Conservation (phyloP, 2,888 invertebrate species). For the Orgyia antiqua region DNA sequence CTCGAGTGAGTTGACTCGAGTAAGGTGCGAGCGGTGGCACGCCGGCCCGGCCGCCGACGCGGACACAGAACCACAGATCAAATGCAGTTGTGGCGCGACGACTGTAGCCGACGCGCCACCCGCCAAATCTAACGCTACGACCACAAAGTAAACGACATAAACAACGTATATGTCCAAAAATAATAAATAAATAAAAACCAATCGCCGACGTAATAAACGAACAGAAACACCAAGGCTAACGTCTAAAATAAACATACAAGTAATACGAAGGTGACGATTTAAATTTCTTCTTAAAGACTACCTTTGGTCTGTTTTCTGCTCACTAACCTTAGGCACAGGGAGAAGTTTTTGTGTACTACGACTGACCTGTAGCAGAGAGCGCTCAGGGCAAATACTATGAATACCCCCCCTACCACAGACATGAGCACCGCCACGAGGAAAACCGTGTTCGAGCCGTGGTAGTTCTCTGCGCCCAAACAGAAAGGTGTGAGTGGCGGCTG, state of each 20-base stretch:
- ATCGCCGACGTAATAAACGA: constrained; percentile 67
- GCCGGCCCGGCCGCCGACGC: constrained; percentile 51
- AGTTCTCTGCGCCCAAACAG: constrained; percentile 89
- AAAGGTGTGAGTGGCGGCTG: constrained; percentile 52
- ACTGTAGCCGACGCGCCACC: constrained; percentile 59
- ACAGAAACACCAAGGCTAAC: constrained; percentile 76
- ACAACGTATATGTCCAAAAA: constrained; percentile 24
- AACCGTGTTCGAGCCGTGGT: constrained; percentile 98
- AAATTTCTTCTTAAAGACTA: constrained; percentile 80
- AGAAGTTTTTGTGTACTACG: constrained; percentile 99
- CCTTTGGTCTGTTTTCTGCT: constrained; percentile 89
- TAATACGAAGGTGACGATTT: constrained; percentile 78
- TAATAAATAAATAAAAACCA: constrained; percentile 56
- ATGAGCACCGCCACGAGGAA: constrained; percentile 98
- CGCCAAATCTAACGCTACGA: constrained; percentile 72
- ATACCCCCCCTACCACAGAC: constrained; percentile 99
- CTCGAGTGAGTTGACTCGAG: constrained; percentile 14
- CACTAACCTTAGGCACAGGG: constrained; percentile 99
- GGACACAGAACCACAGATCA: constrained; percentile 77
- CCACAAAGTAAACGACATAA: constrained; percentile 72
- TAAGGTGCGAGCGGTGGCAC: constrained; percentile 13
- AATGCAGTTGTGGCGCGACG: constrained; percentile 72
- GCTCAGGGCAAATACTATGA: constrained; percentile 98
- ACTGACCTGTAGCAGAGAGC: constrained; percentile 99
- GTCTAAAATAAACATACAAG: constrained; percentile 76